Evolutionary conservation across 2,888 invertebrate genomes (phyloP), one percentile per base, ranked within the genome.

Genomic region (Priocnemis perturbator): DNA sequence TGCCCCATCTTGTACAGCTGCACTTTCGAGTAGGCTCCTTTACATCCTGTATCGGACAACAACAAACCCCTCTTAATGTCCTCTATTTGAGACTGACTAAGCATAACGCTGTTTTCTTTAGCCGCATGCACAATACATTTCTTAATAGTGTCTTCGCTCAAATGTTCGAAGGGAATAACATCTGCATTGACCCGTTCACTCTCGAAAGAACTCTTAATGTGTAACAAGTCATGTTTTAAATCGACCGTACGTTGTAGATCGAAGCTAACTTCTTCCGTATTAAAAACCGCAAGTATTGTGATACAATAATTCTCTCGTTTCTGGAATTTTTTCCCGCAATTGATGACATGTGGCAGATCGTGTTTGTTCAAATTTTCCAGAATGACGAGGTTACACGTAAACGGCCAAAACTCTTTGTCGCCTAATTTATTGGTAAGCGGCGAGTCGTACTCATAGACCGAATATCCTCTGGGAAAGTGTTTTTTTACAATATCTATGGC

Each of bases 11-110:
- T 37, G 37, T 5, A 11, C 7, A 77, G 11, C 30, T 75, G 80
- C n/a, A 88, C 83, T 69, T 88, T 87, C 0, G 86, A 79, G 21
- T 85, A 80, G 23, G 86, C 87, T 47, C 88, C 85, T 60, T 89
- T 89, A 50, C 89, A 89, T 3, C 88, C 89, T 58, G 79, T 83
- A 19, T 81, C 77, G 1, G 77, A 61, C 2, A 11, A 26, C 11
- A 83, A n/a, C 17, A 88, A 76, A 60, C 74, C 72, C 7, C 74
- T 55, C 21, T 74, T 81, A 21, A 88, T 73, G 53, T 80, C 64
- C 3, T 74, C 52, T 5, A 86, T 60, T 47, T 86, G 74, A 5
- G 69, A 48, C 0, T 63, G 21, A 0, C 82, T 65, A n/a, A 88
- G 74, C 7, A 61, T 59, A 0, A 86, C 26, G 20, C 80, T 67